Evolutionary conservation across 2,797 vertebrate genomes (phyloP).

Genomic region (Amniataba percoides): DNA sequence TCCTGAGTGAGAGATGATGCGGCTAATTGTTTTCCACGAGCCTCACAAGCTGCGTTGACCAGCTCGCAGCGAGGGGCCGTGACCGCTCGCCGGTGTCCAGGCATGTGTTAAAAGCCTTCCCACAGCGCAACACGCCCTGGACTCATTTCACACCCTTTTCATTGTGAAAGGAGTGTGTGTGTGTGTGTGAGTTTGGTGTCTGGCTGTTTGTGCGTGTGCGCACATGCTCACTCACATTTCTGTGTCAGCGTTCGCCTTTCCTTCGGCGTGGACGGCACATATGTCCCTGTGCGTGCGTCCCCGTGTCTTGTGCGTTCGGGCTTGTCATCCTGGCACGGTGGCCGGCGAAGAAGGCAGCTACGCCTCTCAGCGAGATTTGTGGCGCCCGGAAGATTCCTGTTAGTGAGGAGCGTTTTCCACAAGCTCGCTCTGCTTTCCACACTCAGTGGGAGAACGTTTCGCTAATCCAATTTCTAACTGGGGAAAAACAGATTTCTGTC

Average conservation of each 20-base stretch:
- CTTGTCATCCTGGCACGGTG: conserved; percentile 50
- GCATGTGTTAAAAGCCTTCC: conserved; percentile 69
- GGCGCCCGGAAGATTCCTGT: conserved; percentile 67
- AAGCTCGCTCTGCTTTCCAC: conserved; percentile 55
- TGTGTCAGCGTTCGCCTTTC: neutral
- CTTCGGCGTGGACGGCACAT: conserved; percentile 7
- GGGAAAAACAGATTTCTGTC: conserved; percentile 57
- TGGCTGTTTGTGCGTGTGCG: conserved; percentile 13
- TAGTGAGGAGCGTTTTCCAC: conserved; percentile 65
- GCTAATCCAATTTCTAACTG: conserved; percentile 73
- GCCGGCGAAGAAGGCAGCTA: conserved; percentile 61
- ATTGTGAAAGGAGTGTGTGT: conserved; percentile 28
- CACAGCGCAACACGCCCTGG: conserved; percentile 47
- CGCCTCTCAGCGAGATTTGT: conserved; percentile 71
- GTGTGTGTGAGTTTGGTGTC: conserved; percentile 25
- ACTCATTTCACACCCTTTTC: conserved; percentile 70
- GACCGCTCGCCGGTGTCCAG: conserved; percentile 49
- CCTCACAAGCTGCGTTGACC: conserved; percentile 17
- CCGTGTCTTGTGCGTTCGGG: conserved; percentile 30
- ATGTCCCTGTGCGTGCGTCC: conserved; percentile 7
- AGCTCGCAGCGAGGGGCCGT: conserved; percentile 41
- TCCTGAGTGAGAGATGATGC: conserved; percentile 33
- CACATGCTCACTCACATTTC: neutral
- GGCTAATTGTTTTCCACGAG: conserved; percentile 60
- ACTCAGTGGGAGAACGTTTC: conserved; percentile 63